Conservation (phyloP, 2,888 invertebrate species). For the Hipparchia sbordonii region DNA sequence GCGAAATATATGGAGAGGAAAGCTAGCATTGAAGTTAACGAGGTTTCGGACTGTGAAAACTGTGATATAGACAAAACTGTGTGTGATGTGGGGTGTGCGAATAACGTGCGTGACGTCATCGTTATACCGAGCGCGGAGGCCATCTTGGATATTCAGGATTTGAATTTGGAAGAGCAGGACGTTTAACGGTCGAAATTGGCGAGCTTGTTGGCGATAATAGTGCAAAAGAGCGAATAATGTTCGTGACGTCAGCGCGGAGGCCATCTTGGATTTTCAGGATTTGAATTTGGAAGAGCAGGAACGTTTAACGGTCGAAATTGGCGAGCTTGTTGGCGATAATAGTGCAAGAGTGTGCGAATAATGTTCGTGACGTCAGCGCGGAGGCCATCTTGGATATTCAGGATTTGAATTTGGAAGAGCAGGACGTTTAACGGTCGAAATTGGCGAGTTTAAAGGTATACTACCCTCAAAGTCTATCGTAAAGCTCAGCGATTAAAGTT, state of each 20-base stretch:
- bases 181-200: neutral
- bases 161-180: conserved; percentile 26
- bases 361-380: conserved; percentile 66
- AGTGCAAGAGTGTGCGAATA: conserved; percentile 62
- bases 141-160: conserved; percentile 62
- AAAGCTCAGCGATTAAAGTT: too few species aligned
- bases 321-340: too few species aligned
- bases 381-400: conserved; percentile 71
- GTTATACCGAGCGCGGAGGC: conserved; percentile 74
- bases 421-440: neutral
- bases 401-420: conserved; percentile 30
- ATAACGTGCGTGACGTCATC: conserved; percentile 65
- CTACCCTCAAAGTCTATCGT: too few species aligned
- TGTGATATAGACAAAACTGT: conserved; percentile 51
- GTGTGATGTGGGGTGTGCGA: conserved; percentile 61
- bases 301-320: neutral
- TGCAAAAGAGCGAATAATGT: conserved; percentile 61
- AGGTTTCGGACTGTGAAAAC: conserved; percentile 46
- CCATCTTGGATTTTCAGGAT: conserved; percentile 64
- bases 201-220: too few species aligned
- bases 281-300: conserved; percentile 28
- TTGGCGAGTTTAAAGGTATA: too few species aligned
- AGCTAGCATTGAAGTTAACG: conserved; percentile 44
- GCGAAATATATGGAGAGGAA: conserved; percentile 50
- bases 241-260: conserved; percentile 70